phyloP scores from a whole-genome alignment of 2,113 vertebrate species.

The Turdus rufiventris region DNA sequence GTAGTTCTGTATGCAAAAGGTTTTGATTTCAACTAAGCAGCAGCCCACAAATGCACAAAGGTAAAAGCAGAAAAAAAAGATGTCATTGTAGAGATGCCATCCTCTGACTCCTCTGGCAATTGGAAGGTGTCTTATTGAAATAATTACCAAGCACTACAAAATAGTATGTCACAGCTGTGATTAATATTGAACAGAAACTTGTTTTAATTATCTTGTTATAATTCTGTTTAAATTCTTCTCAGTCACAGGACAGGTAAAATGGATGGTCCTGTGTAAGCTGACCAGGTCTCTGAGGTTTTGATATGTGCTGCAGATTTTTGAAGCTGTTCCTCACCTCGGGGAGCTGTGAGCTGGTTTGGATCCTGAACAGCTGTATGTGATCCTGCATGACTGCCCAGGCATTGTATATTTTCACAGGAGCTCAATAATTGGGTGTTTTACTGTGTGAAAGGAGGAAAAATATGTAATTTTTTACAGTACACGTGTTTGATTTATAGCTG shows the following conservation, averaged over 20 bases:
- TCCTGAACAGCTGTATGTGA: neutral
- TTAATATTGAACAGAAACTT: neutral
- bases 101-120: neutral
- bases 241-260: neutral
- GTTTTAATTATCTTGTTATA: neutral
- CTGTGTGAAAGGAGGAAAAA: neutral
- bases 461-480: fast-evolving
- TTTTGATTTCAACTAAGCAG: neutral
- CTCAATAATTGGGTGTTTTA: neutral
- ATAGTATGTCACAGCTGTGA: neutral
- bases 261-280: neutral
- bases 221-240: neutral
- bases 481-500: neutral
- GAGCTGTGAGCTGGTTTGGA: neutral
- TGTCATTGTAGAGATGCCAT: neutral
- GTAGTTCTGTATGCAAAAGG: neutral
- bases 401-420: neutral
- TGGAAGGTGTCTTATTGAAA: neutral
- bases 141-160: neutral
- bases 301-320: neutral
- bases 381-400: neutral
- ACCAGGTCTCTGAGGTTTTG: neutral
- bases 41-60: neutral
- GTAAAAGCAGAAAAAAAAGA: neutral
- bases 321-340: neutral